Conservation (phyloP, 1,140 invertebrate genomes). For the Diabrotica undecimpunctata region DNA sequence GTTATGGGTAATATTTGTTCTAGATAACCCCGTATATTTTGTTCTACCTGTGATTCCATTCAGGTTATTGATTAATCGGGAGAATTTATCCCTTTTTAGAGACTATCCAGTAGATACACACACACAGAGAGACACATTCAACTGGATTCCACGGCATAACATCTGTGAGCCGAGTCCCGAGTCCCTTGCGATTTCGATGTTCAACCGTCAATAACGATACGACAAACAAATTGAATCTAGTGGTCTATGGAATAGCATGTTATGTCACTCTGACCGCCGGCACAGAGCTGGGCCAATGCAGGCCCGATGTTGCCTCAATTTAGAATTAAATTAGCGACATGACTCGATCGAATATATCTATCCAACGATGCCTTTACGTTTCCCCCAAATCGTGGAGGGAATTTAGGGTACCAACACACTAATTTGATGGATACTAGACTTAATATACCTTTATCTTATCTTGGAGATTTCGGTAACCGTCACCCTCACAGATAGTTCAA, state of each 20-base stretch:
- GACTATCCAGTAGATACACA: too few relatives aligned
- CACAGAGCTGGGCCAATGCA: neutral
- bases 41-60: too few relatives aligned
- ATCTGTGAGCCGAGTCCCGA: slow-evolving; percentile 3
- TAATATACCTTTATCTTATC: neutral
- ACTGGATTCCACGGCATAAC: too few relatives aligned
- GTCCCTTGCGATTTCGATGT: slow-evolving; percentile 19
- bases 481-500: too few relatives aligned
- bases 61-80: too few relatives aligned
- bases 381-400: neutral
- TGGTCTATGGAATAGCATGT: slow-evolving; percentile 27
- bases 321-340: neutral
- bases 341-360: neutral
- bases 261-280: slow-evolving; percentile 19
- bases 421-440: neutral
- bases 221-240: slow-evolving; percentile 32
- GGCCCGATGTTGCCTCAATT: neutral
- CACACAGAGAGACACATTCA: too few relatives aligned
- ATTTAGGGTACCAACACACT: neutral
- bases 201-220: slow-evolving; percentile 31
- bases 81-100: too few relatives aligned
- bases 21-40: too few relatives aligned
- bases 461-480: too few relatives aligned
- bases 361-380: neutral
- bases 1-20: too few relatives aligned